Conservation (phyloP, 2,888 invertebrate genomes). For the Melanchra persicariae region DNA sequence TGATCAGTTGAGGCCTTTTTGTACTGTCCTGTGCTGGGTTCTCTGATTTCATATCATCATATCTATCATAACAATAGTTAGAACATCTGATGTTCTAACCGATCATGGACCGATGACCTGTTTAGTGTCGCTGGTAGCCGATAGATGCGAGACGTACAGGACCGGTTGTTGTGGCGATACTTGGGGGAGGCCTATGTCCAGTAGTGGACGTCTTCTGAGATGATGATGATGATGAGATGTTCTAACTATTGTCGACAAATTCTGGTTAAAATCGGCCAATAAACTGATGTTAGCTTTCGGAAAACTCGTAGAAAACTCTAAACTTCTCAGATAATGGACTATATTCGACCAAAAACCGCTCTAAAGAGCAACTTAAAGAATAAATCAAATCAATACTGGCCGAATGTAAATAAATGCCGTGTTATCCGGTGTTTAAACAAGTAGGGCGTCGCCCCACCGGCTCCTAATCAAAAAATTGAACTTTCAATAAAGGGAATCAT, state of each 20-base stretch:
- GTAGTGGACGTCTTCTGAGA: no score
- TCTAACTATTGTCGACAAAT: neutral
- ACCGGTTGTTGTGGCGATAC: no score
- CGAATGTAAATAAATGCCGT: conserved; percentile 88
- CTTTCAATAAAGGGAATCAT: conserved; percentile 94
- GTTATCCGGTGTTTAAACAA: conserved; percentile 90
- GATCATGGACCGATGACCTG: no score
- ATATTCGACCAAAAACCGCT: conserved; percentile 8
- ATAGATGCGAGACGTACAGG: no score
- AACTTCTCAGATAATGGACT: neutral
- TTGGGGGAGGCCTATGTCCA: no score
- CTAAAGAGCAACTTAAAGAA: conserved; percentile 68
- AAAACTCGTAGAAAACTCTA: neutral
- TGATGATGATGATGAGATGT: no score
- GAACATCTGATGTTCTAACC: no score
- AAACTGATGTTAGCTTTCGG: neutral
- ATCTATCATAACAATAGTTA: no score
- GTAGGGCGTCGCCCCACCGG: conserved; percentile 77
- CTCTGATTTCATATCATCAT: neutral
- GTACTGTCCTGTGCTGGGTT: neutral
- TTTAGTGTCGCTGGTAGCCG: no score
- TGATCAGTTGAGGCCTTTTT: neutral
- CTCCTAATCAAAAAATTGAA: conserved; percentile 93
- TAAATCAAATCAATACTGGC: conserved; percentile 87
- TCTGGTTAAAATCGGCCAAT: neutral